These are phyloP conservation scores for Neodiprion fabricii DNA, from an alignment of 1,140 invertebrate genomes.

Conservation along the genomic window DNA sequence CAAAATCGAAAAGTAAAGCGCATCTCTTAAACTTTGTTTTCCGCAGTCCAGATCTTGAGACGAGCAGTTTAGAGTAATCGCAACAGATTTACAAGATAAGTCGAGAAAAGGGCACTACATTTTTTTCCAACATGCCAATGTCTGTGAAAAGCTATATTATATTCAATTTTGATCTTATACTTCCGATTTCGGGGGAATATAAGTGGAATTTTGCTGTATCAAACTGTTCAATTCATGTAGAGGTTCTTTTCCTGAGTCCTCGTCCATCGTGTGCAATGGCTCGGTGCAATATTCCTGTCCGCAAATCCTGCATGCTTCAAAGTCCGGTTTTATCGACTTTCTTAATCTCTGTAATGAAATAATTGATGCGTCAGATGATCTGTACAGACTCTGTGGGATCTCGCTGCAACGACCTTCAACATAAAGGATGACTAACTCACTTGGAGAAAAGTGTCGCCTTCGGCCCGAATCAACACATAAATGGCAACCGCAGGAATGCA, in stretches of 20 bases:
- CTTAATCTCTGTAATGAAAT: slow-evolving; percentile 61
- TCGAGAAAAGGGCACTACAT: no score
- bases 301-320: slow-evolving; percentile 67
- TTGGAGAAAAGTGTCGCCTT: slow-evolving; percentile 74
- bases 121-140: no score
- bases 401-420: neutral
- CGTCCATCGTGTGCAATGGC: slow-evolving; percentile 45
- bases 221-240: slow-evolving; percentile 43
- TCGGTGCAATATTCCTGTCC: slow-evolving; percentile 56
- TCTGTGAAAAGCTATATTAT: no score
- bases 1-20: no score
- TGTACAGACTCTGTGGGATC: neutral
- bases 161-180: neutral
- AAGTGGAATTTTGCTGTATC: slow-evolving; percentile 31
- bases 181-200: slow-evolving; percentile 9
- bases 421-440: slow-evolving; percentile 59
- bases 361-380: slow-evolving; percentile 7
- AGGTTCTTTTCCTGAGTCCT: slow-evolving; percentile 45
- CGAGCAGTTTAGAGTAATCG: no score
- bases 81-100: no score
- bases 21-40: no score
- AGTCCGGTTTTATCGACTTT: slow-evolving; percentile 64
- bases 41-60: no score
- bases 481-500: slow-evolving; percentile 86
- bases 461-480: slow-evolving; percentile 72